Base-by-base conservation (phyloP, 2,113 vertebrate genomes). In the Lepisosteus osseus region DNA sequence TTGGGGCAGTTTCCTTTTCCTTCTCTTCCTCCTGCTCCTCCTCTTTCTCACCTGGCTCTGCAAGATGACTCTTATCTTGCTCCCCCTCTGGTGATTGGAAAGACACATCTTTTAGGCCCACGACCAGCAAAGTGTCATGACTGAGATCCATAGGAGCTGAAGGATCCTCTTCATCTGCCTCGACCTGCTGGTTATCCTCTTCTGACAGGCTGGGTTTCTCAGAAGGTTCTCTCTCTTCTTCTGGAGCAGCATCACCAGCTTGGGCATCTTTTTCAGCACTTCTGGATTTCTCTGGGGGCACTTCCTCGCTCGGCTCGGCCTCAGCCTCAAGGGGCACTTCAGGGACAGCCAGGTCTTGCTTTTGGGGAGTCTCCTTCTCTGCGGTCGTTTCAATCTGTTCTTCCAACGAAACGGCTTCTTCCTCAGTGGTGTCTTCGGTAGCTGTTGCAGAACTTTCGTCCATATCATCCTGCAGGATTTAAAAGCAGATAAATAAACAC, bases 21-120 rank as follows among this genome's bases (percentile, higher is more conserved):
- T 42, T 42, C 2, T 45, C 15, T 14, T 12, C 4, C 17, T 47
- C 43, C 42, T 62, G 56, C 5, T 47, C 57, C 14, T 15, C 8
- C 12, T 73, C 61, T 3, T 44, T 59, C 14, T 91, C 90, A 0
- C 78, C 83, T 59, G 86, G 82, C 63, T 90, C 90, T 68, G 87
- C 88, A 41, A 29, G 29, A 29, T 29, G 29, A 29, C 29, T 29
- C 29, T 76, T 83, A 74, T 91, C 89, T 76, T 86, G 86, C 67
- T 71, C 85, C 40, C 90, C 86, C 29, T 83, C 57, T 65, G 75
- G 77, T 68, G 86, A 86, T 72, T 90, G 80, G 61, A 88, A 85
- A 41, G 90, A 80, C 75, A 86, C 87, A 68, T 90, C 85, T 47
- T 93, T 88, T 2, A 94, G 77, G 87, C 91, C 91, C 42, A 91